Conservation (phyloP, 2,113 vertebrate species). For the Vimba vimba region DNA sequence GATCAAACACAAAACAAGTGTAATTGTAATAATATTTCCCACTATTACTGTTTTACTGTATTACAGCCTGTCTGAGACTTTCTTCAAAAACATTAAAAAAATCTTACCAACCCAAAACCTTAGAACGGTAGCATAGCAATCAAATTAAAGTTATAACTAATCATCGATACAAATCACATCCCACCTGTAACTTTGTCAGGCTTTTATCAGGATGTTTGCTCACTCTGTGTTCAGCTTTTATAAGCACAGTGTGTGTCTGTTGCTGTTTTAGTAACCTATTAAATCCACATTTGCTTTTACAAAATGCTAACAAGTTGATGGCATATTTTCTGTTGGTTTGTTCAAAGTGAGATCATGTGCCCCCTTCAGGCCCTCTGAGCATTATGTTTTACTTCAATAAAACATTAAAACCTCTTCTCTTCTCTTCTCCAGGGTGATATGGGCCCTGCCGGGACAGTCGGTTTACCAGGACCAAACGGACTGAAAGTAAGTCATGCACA, state of each 20-base stretch:
- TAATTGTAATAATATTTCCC: not conserved
- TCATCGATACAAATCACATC: not conserved
- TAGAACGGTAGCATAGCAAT: not conserved
- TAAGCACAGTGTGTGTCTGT: not conserved
- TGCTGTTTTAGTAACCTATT: not conserved
- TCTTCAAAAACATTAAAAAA: not conserved
- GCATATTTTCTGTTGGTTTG: not conserved
- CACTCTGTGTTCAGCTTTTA: not conserved
- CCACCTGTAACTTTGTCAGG: not conserved
- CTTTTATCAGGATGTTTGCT: not conserved
- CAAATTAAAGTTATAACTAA: not conserved
- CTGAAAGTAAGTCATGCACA: conserved; percentile 84
- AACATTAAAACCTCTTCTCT: not conserved
- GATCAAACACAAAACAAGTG: not conserved
- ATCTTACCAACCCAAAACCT: not conserved
- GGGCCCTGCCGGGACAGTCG: conserved; percentile 87
- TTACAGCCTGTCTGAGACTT: not conserved
- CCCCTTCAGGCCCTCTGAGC: not conserved
- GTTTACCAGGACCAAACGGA: conserved; percentile 89
- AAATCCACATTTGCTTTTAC: not conserved
- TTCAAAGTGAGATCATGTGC: not conserved
- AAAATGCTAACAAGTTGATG: not conserved
- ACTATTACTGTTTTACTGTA: not conserved
- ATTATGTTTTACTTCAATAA: not conserved
- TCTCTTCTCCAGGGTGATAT: conserved; percentile 85